Evolutionary conservation across 2,888 invertebrate genomes (phyloP), one percentile per base, ranked within the genome.

Genomic region (Cactoblastis cactorum): DNA sequence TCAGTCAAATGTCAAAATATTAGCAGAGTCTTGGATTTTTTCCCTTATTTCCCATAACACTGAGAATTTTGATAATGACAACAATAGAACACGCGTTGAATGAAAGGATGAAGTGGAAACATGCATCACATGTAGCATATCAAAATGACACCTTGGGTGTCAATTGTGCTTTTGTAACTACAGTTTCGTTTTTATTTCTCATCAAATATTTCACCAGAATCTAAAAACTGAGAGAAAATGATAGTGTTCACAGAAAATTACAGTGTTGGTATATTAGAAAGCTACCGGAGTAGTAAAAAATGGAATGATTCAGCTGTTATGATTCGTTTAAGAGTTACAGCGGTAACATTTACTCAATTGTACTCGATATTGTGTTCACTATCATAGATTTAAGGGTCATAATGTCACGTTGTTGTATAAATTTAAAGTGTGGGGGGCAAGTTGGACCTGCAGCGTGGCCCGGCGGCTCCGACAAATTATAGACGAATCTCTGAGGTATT

Each of bases 401-500:
- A 56, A 54, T 56, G 37, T 51, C 45, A 28, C 53, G 45, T 41
- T 51, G 48, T 51, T 33, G 35, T 52, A 45, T 41, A 49, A 45
- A 49, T 48, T 39, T 50, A 34, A 48, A 45, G 33, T 37, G 35
- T 50, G 41, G 51, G 35, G 45, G 34, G 45, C 34, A 41, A 62
- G 64, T 43, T 59, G 59, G 58, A 52, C 51, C 54, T 55, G 51
- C 49, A 58, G 54, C 55, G 56, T 59, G 62, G 63, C 59, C 65
- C 65, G 79, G 86, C 86, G 87, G 84, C 72, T 71, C 74, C 77
- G 67, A 78, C 80, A 88, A 89, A 88, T 89, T 89, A 89, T 86
- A 88, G 88, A 87, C 87, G 77, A 88, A 85, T 80, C 81, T 79
- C 77, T 67, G 75, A 81, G 76, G 81, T 84, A 86, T 89, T 85